Base-by-base conservation (phyloP, 1,140 invertebrate species). In the Ectropis grisescens region DNA sequence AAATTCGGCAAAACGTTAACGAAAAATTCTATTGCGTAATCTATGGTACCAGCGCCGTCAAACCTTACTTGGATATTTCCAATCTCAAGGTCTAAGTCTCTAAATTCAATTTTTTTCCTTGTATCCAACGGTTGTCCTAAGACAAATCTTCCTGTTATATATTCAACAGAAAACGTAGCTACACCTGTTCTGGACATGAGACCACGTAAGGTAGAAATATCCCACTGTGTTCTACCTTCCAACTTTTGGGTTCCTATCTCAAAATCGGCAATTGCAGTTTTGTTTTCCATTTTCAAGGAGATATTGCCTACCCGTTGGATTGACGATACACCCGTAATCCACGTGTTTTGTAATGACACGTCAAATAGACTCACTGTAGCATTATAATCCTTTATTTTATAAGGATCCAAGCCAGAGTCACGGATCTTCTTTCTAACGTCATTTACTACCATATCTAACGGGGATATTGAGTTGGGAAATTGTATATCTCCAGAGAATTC, bases 401-500 rank as follows among this genome's bases (percentile, higher is more conserved):
- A 91, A 0, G 93, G 93, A 75, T 94, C 93, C 41, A 88, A 88
- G 4, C 86, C 85, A 74, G 88, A 87, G 22, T 87, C 72, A 6
- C 87, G 85, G 1, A 94, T 88, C 51, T 89, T 87, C 47, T 88
- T 89, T 6, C 93, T 82, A 0, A 84, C 85, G 54, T 92, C 89
- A 2, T 89, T 86, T 22, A 94, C 86, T 6, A 90, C 86, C 85
- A 93, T 91, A 51, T 95, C 93, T 27, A 94, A 82, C 0, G 93
- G 93, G 5, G 91, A 90, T 47, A 94, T 92, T 0, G 93, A 94
- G 68, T 94, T 94, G 0, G 92, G 91, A 52, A 94, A 91, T 26
- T 86, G 87, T 52, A 90, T 86, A 24, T 87, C 85, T 0, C 84
- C 85, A 2, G 90, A 85, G 6, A 92, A 60, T 47, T 89, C 84